Percentiles rank a stretch among this genome's conserved stretches.
Conservation (phyloP, 2,113 vertebrate genomes). For the Taurulus bubalis region DNA sequence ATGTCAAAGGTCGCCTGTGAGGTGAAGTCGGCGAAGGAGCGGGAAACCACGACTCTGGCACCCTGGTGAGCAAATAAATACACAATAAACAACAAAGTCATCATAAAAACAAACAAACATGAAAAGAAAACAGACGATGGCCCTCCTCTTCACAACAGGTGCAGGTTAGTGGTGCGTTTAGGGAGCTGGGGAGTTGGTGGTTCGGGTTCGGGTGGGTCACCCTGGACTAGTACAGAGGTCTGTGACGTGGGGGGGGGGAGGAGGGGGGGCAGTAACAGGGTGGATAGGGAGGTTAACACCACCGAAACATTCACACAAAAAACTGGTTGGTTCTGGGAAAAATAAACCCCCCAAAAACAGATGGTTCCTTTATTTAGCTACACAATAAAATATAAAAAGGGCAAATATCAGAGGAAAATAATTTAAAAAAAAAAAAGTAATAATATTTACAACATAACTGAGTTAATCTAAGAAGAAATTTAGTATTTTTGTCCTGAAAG, state of each 20-base stretch:
- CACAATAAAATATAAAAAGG: neutral
- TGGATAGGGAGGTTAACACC: conserved; percentile 6
- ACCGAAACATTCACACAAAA: neutral
- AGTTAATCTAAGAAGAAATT: too few species aligned
- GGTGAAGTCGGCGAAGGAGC: conserved; percentile 90
- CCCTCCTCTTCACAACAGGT: conserved; percentile 34
- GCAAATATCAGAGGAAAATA: too few species aligned
- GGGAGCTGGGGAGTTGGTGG: neutral
- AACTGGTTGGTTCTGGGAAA: neutral
- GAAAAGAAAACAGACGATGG: neutral
- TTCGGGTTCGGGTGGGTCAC: neutral
- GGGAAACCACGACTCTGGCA: conserved; percentile 73
- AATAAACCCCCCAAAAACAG: too few species aligned
- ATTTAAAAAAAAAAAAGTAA: too few species aligned
- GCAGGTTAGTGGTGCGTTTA: neutral
- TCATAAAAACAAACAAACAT: neutral
- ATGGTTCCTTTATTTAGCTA: neutral
- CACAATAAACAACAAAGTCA: neutral
- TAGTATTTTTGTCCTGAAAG: too few species aligned
- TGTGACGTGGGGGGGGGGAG: neutral
- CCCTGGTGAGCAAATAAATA: conserved; percentile 57
- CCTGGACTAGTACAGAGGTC: neutral
- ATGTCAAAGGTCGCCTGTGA: conserved; percentile 91
- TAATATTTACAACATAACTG: too few species aligned
- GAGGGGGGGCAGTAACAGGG: conserved; percentile 31